phyloP scores from a whole-genome alignment of 2,888 invertebrate species.

The Operophtera brumata region DNA sequence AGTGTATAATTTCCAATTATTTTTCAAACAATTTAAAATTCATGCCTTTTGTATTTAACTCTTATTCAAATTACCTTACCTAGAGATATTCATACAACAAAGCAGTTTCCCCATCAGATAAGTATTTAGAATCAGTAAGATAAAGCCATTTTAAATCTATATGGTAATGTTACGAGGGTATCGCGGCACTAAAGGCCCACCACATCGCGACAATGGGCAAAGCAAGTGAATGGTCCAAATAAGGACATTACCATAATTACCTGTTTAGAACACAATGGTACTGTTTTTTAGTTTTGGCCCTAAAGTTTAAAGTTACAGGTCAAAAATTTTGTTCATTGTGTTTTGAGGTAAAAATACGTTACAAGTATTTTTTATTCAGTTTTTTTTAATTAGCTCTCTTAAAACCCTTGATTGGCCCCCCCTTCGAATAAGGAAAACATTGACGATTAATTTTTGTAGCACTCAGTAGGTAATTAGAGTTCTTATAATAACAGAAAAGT shows the following conservation, averaged over 20 bases:
- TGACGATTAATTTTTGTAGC: too few species aligned
- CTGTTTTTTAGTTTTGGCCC: constrained; percentile 8
- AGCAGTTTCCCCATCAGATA: constrained; percentile 30
- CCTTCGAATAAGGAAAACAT: too few species aligned
- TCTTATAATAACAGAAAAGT: too few species aligned
- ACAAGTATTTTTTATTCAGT: too few species aligned
- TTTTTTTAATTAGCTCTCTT: too few species aligned
- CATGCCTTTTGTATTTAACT: constrained; percentile 2
- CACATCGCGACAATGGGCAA: constrained; percentile 30
- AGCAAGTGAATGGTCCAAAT: constrained; percentile 34
- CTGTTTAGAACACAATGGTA: constrained; percentile 25
- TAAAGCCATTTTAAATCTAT: constrained; percentile 47
- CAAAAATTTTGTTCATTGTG: not conserved
- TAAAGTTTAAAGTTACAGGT: constrained; percentile 3
- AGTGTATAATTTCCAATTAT: not conserved
- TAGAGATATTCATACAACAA: not conserved
- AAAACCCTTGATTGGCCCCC: too few species aligned
- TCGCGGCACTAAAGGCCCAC: constrained; percentile 35
- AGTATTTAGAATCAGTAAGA: constrained; percentile 38
- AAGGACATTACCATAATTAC: constrained; percentile 40
- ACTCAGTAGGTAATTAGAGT: too few species aligned
- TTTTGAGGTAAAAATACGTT: not conserved
- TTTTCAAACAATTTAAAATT: constrained; percentile 2
- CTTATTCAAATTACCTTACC: too few species aligned
- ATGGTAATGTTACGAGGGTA: constrained; percentile 42